phyloP scores from a whole-genome alignment of 1,140 invertebrate genomes.

The Aphaenogaster ashmeadi region DNA sequence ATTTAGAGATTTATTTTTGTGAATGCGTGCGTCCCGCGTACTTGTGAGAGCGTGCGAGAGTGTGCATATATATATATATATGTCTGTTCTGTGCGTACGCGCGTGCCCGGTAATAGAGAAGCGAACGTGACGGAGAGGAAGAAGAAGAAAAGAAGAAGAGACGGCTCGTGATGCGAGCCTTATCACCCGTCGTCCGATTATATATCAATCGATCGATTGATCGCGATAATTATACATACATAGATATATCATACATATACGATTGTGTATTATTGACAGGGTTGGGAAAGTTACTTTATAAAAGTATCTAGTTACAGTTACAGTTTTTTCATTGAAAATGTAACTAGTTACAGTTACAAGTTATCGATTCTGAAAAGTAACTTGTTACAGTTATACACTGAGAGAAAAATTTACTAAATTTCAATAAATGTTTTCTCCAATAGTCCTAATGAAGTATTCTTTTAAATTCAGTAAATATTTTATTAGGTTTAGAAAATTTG shows the following conservation, averaged over 20 bases:
- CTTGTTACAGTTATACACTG: no score
- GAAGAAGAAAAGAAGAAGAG: slow-evolving; percentile 14
- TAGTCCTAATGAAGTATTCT: no score
- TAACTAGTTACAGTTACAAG: no score
- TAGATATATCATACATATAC: slow-evolving; percentile 57
- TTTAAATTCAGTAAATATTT: no score
- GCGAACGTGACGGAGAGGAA: slow-evolving; percentile 1
- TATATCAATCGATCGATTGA: slow-evolving; percentile 51
- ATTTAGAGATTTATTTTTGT: slow-evolving; percentile 83
- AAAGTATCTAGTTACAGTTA: no score
- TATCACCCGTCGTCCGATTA: slow-evolving; percentile 61
- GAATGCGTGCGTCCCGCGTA: slow-evolving; percentile 77
- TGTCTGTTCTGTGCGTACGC: slow-evolving; percentile 42
- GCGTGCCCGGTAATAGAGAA: slow-evolving; percentile 45
- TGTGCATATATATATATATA: slow-evolving; percentile 50
- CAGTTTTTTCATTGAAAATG: no score
- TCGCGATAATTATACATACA: slow-evolving; percentile 48
- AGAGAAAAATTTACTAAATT: no score
- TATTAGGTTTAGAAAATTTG: no score
- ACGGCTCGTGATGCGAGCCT: slow-evolving; percentile 32
- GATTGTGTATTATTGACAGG: slow-evolving; percentile 18
- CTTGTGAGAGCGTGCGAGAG: slow-evolving; percentile 73
- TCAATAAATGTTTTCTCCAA: no score
- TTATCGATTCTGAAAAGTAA: no score
- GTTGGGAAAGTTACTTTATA: no score